Evolutionary conservation across 2,797 vertebrate species (phyloP), one percentile per base, ranked within the genome.

Genomic region (Anguilla megastoma): DNA sequence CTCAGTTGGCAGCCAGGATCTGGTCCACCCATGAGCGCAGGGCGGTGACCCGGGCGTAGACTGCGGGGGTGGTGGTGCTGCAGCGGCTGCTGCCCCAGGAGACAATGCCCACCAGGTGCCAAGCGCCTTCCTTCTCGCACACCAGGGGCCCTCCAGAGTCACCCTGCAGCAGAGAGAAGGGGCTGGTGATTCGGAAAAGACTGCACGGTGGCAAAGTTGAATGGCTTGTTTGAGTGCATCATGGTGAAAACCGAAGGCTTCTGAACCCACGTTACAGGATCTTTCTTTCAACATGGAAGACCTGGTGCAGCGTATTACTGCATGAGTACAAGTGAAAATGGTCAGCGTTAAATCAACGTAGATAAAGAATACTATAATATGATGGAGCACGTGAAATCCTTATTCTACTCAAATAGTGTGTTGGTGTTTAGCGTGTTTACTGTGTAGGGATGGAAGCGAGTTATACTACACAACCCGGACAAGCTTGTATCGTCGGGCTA

Each of bases 91-190:
- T 97, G 89, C 97, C 97, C 96, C 96, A 97, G 66, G 97, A 97
- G 76, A 97, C 94, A 0, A 97, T 96, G 86, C 97, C 96, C 16
- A 96, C 96, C 93, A 97, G 93, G 36, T 93, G 96, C 97, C 97
- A 97, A 86, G 79, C 89, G 0, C 92, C 90, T n/a, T 93, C 89
- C 89, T 95, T 95, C 93, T 97, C 76, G 90, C 96, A 97, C 91
- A 97, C 96, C 92, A 98, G 95, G 9, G 96, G 97, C 27, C 97
- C 95, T 0, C 96, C 96, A 33, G 97, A 97, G 91, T 97, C 96
- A 0, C 97, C 96, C 97, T 97, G 94, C 76, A 83, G 52, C 12
- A 83, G 12, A 66, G 2, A 86, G 41, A 87, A 33, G 16, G 33
- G 74, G 12, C 63, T 69, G 36, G 14, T 45, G 9, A 41, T 27